phyloP scores from a whole-genome alignment of 2,113 vertebrate genomes.

The Callithrix jacchus region DNA sequence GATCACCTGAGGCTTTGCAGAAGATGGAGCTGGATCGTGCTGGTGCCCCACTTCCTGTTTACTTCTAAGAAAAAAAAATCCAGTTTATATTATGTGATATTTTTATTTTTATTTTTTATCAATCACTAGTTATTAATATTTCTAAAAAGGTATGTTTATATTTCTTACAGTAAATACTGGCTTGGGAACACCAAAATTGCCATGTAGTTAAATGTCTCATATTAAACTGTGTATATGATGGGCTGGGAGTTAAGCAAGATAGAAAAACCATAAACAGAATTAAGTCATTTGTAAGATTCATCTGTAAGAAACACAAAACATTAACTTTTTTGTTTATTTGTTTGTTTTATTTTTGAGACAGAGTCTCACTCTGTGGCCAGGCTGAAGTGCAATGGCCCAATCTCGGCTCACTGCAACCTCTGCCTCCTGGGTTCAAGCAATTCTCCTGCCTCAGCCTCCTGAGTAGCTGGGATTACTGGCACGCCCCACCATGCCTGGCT shows the following conservation, averaged over 20 bases:
- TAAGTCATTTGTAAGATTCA: background rate
- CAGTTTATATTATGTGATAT: background rate
- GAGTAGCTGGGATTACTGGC: no score
- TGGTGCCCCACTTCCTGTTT: background rate
- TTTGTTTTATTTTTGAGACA: no score
- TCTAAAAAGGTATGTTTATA: background rate
- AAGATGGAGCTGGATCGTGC: rapidly evolving
- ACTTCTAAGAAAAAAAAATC: background rate
- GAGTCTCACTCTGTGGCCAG: no score
- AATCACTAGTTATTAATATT: background rate
- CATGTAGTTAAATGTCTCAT: background rate
- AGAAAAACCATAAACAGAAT: background rate
- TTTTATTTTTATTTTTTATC: background rate
- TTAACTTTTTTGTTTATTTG: no score
- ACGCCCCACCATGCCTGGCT: no score
- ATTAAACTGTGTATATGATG: background rate
- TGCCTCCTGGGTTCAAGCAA: no score
- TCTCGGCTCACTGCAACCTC: no score
- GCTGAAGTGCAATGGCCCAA: no score
- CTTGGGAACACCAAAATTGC: background rate
- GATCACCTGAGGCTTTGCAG: background rate
- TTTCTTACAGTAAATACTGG: background rate
- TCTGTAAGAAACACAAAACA: background rate
- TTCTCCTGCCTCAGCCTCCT: no score
- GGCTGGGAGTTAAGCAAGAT: background rate